Base-by-base conservation (phyloP, 2,888 invertebrate species). In the Halictus ligatus region DNA sequence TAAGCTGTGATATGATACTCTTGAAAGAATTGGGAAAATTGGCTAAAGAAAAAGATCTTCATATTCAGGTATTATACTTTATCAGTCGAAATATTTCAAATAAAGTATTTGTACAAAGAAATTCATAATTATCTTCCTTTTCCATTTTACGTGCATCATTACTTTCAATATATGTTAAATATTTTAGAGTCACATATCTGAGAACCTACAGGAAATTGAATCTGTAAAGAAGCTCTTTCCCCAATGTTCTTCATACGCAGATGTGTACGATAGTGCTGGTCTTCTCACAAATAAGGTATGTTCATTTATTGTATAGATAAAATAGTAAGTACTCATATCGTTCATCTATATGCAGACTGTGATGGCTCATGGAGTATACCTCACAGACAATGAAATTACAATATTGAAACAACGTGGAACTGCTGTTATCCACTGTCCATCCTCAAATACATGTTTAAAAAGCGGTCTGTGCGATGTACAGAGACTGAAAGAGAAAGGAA, bases 401-500 rank as follows among this genome's bases (percentile, higher is more conserved):
- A 92, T 97, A 12, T 93, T 99, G 29, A 96, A 96, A 35, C 89
- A 96, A 43, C 96, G 96, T 79, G 97, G 97, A 0, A 96, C 97
- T 2, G 96, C 98, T 0, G 95, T 99, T 12, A 97, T 98, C 0
- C 99, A 99, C 94, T 99, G 99, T 93, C 98, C 99, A 0, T 97
- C 97, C 58, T 98, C 98, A 2, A 99, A 99, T 95, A 97, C 97
- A 0, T 96, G 97, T 89, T 95, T 99, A 64, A 96, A 96, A 91
- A 98, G 98, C 21, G 99, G 99, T 0, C 92, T 98, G 2, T 98
- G 98, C 93, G 97, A 98, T 92, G 97, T 98, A 0, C 96, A 96
- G 84, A 96, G 96, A 79, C 95, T 98, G 18, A 94, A 97, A 60
- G 94, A 96, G 18, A 95, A 96, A 73, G 97, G 97, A 5, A 94